phyloP scores from a whole-genome alignment of 2,888 invertebrate genomes.

The Xylota segnis region DNA sequence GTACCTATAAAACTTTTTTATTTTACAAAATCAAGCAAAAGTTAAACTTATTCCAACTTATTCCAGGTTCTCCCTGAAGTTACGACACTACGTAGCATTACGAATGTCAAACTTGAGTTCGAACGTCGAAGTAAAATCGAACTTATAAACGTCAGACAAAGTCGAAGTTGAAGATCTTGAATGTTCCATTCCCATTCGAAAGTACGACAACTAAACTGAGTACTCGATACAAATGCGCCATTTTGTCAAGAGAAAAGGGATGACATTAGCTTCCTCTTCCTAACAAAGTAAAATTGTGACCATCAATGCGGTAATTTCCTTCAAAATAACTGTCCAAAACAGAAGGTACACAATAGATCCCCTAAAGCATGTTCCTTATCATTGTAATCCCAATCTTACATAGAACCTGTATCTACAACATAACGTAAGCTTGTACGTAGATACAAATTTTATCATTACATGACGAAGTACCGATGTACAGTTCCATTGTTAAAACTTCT shows the following conservation, averaged over 20 bases:
- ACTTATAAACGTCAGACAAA: no score
- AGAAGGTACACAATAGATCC: neutral
- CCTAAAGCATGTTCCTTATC: neutral
- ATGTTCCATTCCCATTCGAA: no score
- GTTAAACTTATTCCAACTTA: no score
- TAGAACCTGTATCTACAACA: no score
- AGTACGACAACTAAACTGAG: no score
- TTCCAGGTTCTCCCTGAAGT: no score
- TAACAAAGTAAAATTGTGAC: neutral
- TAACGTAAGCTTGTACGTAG: constrained; percentile 1
- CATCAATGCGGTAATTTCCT: neutral
- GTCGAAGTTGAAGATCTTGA: neutral
- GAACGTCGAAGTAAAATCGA: no score
- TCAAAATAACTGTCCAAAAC: neutral
- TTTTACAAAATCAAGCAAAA: no score
- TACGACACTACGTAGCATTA: no score
- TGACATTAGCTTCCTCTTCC: neutral
- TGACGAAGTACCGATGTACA: constrained; percentile 10
- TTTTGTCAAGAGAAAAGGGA: neutral
- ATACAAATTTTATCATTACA: constrained; percentile 6
- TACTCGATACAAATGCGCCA: neutral
- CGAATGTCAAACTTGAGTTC: no score
- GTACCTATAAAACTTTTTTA: no score
- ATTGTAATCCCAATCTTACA: neutral
- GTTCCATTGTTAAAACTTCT: constrained; percentile 17